phyloP scores from a whole-genome alignment of 1,140 invertebrate genomes.

The Procambarus virginalis region DNA sequence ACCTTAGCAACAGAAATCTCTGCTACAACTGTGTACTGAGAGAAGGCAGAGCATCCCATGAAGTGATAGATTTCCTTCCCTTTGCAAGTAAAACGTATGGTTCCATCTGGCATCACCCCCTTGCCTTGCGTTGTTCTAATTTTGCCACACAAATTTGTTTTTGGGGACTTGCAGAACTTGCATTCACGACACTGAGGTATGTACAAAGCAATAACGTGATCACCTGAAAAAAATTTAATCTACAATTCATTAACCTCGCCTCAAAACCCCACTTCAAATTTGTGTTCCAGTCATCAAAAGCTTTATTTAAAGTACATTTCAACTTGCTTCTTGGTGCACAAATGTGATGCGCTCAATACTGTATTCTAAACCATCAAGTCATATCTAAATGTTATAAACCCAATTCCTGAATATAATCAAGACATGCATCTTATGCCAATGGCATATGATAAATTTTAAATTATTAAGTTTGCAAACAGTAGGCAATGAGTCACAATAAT shows the following conservation, averaged over 20 bases:
- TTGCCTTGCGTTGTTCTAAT: constrained; percentile 89
- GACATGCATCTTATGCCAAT: too few species aligned
- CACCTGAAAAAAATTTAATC: constrained; percentile 77
- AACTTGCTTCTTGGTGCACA: too few species aligned
- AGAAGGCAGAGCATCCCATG: constrained; percentile 98
- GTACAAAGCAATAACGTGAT: constrained; percentile 97
- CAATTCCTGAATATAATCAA: too few species aligned
- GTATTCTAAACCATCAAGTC: too few species aligned
- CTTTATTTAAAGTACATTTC: background rate
- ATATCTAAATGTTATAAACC: too few species aligned
- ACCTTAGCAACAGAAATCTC: constrained; percentile 95
- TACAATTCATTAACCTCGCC: background rate
- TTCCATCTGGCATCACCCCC: constrained; percentile 97
- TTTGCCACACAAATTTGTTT: constrained; percentile 97
- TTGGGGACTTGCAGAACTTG: constrained; percentile 95
- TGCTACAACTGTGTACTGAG: constrained; percentile 97
- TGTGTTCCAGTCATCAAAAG: constrained; percentile 6
- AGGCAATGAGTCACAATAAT: too few species aligned
- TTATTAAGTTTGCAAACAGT: too few species aligned
- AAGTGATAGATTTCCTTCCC: constrained; percentile 94
- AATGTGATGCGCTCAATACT: too few species aligned
- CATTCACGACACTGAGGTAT: constrained; percentile 97
- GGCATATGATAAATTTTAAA: too few species aligned
- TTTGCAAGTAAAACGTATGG: constrained; percentile 91
- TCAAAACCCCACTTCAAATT: background rate